These are phyloP conservation scores for Catharus bicknelli DNA, from an alignment of 2,113 vertebrate species.

Conservation along the genomic window DNA sequence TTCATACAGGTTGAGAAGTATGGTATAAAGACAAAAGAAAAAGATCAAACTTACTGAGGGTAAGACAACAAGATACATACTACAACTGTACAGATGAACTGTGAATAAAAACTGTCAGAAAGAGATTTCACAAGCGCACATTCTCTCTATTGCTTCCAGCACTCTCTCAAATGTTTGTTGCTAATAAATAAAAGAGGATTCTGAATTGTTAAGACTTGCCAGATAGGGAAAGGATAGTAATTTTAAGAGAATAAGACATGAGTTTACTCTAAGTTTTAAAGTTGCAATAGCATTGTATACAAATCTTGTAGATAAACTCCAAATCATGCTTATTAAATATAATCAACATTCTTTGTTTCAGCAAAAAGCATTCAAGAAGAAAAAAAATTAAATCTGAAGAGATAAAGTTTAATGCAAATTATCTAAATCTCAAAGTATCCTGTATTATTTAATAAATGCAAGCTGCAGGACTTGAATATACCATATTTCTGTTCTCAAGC, in stretches of 20 bases:
- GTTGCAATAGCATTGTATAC: neutral
- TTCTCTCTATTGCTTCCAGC: neutral
- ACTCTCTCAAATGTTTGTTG: neutral
- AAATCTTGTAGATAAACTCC: neutral
- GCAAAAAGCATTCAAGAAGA: neutral
- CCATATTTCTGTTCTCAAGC: neutral
- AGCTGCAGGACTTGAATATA: neutral
- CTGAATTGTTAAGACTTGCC: neutral
- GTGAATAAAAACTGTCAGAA: neutral
- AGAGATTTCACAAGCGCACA: neutral
- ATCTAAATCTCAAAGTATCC: neutral
- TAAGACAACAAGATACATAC: neutral
- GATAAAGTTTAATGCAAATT: neutral
- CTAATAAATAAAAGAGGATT: neutral
- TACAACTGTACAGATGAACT: neutral
- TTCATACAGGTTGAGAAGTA: neutral
- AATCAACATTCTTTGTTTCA: neutral
- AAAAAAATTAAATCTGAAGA: neutral
- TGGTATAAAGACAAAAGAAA: neutral
- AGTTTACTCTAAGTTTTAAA: neutral
- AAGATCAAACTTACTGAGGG: neutral
- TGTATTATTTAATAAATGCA: neutral
- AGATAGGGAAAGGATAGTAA: neutral
- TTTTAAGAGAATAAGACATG: neutral
- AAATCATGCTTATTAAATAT: neutral